Base-by-base conservation (phyloP, 2,888 invertebrate genomes). In the Luffia ferchaultella region DNA sequence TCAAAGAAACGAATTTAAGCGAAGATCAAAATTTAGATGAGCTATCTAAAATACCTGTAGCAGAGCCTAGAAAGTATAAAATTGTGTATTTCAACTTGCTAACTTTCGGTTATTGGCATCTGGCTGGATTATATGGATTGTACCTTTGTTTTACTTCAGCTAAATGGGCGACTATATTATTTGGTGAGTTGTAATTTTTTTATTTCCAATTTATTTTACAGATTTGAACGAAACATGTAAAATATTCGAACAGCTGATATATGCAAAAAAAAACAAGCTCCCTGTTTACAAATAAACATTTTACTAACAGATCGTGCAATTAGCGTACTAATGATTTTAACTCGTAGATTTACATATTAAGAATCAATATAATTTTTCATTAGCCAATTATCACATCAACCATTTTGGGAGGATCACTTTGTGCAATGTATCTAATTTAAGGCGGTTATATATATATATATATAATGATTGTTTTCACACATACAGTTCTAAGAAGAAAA, bases 131-230 rank as follows among this genome's bases (percentile, higher is more conserved):
- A 1, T 51, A 51, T 44, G 50, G 50, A 5, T 16, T 51, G 40
- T 51, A 51, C 20, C 20, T 51, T 16, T 47, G 50, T 18, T 46
- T 47, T 44, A 51, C 44, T n/a, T 30, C 47, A 15, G 47, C 46
- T 1, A 51, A 51, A 51, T 51, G 20, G 44, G 44, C 16, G 5
- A 51, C 51, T 40, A 40, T 51, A 2, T 3, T 51, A 44, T 51
- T 51, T 51, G 48, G 45, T 51, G 30, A 51, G 48, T 48, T 40
- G 3, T 48, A 12, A 30, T 12, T 30, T 30, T 12, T 7, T 12
- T 30, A 30, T 30, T 3, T 12, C 30, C 3, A 3, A 12, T 30
- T 30, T 30, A 30, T 30, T 30, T 3, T 30, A 7, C 30, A 3
- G 30, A 7, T 7, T 3, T 7, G 12, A 30, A 30, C 30, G 30